These are phyloP conservation scores for Grammomys surdaster DNA, from an alignment of 2,113 vertebrate species.

Conservation along the genomic window DNA sequence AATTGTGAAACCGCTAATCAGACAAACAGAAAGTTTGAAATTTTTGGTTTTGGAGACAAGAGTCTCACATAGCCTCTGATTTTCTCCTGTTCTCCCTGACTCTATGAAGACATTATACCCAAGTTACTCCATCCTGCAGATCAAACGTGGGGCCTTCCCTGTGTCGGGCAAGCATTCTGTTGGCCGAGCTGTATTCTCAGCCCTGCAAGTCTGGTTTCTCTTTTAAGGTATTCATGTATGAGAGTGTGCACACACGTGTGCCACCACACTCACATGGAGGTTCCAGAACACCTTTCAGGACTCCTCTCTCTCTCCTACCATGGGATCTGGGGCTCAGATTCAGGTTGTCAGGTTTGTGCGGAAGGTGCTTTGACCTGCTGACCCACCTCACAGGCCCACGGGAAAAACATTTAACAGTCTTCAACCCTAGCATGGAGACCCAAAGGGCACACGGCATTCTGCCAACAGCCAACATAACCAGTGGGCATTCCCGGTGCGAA, in stretches of 20 bases:
- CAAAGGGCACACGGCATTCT: not conserved
- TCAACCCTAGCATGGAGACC: not conserved
- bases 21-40: not conserved
- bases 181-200: not conserved
- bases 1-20: not conserved
- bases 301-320: not conserved
- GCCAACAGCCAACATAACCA: not conserved
- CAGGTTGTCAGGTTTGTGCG: rapidly evolving
- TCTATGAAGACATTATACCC: no score
- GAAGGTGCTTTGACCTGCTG: not conserved
- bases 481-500: not conserved
- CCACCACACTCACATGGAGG: rapidly evolving
- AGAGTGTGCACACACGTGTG: not conserved
- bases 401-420: not conserved
- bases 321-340: not conserved
- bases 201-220: not conserved
- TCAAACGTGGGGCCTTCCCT: not conserved
- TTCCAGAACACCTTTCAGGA: not conserved
- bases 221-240: not conserved
- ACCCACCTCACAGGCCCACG: not conserved
- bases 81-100: not conserved
- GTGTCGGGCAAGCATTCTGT: not conserved
- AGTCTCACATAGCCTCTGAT: not conserved
- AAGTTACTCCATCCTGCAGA: no score
- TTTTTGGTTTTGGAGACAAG: not conserved